phyloP scores from a whole-genome alignment of 2,113 vertebrate species.

The Suricata suricatta region DNA sequence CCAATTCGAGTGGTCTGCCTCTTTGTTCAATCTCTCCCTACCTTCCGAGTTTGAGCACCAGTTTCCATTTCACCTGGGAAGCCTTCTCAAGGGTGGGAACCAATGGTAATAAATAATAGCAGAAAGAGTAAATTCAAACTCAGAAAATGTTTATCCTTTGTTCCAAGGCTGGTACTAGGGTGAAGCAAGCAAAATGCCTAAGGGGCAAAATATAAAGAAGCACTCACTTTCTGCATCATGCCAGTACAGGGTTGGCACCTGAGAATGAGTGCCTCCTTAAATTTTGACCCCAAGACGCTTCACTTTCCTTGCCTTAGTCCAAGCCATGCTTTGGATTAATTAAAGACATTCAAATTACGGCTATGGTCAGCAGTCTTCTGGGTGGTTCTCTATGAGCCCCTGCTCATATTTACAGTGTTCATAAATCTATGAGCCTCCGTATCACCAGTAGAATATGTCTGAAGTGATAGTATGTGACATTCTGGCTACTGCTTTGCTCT shows the following conservation, averaged over 20 bases:
- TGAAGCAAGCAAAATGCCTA: not conserved
- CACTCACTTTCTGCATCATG: not conserved
- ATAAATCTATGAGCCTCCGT: not conserved
- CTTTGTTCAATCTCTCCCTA: not conserved
- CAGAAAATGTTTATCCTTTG: not conserved
- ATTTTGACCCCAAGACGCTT: not conserved
- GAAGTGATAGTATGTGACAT: not conserved
- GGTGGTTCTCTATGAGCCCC: not conserved
- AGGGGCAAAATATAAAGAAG: not conserved
- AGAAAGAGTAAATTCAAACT: not conserved
- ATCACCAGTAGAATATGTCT: not conserved
- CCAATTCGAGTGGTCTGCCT: not conserved
- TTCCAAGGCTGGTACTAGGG: not conserved
- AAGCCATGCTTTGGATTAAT: not conserved
- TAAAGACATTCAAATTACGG: not conserved
- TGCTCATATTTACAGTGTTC: not conserved
- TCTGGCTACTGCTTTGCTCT: not conserved
- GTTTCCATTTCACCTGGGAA: not conserved
- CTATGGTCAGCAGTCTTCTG: not conserved
- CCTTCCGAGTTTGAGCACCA: not conserved
- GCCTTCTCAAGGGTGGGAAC: not conserved
- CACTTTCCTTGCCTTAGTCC: rapidly evolving
- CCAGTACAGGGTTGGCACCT: rapidly evolving
- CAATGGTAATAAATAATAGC: not conserved
- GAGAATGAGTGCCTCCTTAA: not conserved